Evolutionary conservation across 2,888 invertebrate species (phyloP).

Genomic region (Cerceris ruficornis): DNA sequence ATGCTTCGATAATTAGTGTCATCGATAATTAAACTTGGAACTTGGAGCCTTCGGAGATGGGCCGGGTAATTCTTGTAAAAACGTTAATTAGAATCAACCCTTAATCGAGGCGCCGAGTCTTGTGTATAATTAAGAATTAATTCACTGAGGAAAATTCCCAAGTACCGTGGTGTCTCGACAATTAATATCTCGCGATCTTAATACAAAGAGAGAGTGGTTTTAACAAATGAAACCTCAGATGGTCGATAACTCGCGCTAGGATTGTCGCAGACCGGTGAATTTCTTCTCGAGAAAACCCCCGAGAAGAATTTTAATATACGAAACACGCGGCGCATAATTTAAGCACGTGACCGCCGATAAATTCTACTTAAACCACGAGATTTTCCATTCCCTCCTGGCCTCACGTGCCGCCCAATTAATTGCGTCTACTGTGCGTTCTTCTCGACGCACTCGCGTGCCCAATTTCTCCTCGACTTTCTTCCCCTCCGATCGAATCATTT

Average conservation of each 20-base stretch:
- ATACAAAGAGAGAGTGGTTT: no score
- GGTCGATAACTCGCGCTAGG: no score
- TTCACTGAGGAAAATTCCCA: no score
- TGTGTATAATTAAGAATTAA: no score
- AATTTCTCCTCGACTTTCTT: background rate
- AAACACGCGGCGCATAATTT: background rate
- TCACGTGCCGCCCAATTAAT: background rate
- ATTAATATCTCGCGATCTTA: no score
- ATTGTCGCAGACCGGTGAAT: no score
- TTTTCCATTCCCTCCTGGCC: background rate
- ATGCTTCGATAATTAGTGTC: constrained; percentile 35
- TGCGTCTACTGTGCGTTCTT: background rate
- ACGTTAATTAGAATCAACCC: no score
- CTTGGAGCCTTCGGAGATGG: no score
- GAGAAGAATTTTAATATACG: background rate
- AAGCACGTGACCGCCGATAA: background rate
- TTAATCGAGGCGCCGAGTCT: no score
- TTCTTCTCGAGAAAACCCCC: background rate
- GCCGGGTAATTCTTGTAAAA: no score
- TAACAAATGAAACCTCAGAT: no score
- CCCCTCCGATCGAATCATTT: background rate
- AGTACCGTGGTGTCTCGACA: no score
- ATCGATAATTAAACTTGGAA: background rate
- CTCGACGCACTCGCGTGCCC: background rate
- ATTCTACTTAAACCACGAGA: background rate